phyloP scores from a whole-genome alignment of 2,113 vertebrate genomes.

The Thryonomys swinderianus region DNA sequence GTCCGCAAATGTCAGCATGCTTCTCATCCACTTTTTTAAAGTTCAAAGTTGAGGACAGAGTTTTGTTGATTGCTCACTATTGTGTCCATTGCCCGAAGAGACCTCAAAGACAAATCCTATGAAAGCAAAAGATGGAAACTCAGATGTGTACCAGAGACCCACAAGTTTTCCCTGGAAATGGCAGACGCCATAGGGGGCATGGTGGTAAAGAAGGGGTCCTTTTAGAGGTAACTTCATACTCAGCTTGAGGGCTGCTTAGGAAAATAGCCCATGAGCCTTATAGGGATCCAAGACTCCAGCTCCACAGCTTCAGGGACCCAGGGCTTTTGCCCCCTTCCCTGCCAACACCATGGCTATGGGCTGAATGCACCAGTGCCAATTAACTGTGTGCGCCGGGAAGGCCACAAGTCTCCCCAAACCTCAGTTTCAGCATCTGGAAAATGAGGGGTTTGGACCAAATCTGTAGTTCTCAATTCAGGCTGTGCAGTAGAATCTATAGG shows the following conservation, averaged over 20 bases:
- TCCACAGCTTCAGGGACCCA: too few relatives aligned
- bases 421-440: not conserved
- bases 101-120: not conserved
- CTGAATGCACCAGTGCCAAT: not conserved
- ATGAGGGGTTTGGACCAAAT: constrained; percentile 4
- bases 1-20: not conserved
- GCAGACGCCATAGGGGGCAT: too few relatives aligned
- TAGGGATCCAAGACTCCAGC: not conserved
- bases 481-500: not conserved
- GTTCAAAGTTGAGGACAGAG: not conserved
- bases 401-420: not conserved
- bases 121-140: not conserved
- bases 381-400: not conserved
- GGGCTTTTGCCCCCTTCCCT: not conserved
- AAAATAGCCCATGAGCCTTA: constrained; percentile 26
- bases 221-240: constrained; percentile 40
- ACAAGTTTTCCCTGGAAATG: not conserved
- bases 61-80: not conserved
- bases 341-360: too few relatives aligned
- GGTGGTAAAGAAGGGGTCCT: not conserved
- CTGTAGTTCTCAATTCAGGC: not conserved
- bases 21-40: not conserved
- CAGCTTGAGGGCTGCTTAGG: constrained; percentile 48
- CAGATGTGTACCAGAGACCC: not conserved
- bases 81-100: not conserved